Percentiles rank a stretch among this genome's conserved stretches.
These are phyloP conservation scores for Rotaria sp. DNA, from an alignment of 2,888 invertebrate species.

Conservation along the genomic window DNA sequence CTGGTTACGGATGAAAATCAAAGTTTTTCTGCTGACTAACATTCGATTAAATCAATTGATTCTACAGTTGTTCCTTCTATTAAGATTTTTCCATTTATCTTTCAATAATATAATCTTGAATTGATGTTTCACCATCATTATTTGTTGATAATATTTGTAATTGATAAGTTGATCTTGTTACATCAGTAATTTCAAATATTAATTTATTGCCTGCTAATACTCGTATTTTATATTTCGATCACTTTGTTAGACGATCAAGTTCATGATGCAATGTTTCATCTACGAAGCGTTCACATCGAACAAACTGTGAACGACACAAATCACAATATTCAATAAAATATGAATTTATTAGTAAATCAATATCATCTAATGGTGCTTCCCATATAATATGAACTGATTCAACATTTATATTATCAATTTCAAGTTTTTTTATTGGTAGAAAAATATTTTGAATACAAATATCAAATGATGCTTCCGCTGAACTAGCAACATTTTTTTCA, in stretches of 20 bases:
- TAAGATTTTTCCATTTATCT: conserved; percentile 44
- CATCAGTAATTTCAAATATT: conserved; percentile 48
- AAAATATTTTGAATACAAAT: conserved; percentile 49
- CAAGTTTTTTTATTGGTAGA: conserved; percentile 48
- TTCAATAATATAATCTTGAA: conserved; percentile 50
- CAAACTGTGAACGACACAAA: conserved; percentile 46
- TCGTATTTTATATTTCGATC: conserved; percentile 76
- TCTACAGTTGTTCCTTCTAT: conserved; percentile 42
- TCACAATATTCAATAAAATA: conserved; percentile 43
- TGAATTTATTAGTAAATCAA: conserved; percentile 46
- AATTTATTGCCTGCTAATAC: conserved; percentile 73
- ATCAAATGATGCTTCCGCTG: conserved; percentile 36
- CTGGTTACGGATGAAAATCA: no score
- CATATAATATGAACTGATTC: conserved; percentile 46
- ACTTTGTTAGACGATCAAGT: conserved; percentile 70
- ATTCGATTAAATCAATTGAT: conserved; percentile 30
- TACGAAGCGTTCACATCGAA: conserved; percentile 50
- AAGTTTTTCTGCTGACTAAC: no score
- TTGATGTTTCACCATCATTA: conserved; percentile 51
- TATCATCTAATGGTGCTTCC: conserved; percentile 56
- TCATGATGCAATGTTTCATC: conserved; percentile 56
- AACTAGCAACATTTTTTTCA: conserved; percentile 45
- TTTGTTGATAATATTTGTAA: conserved; percentile 51
- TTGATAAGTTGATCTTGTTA: conserved; percentile 49
- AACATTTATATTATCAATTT: conserved; percentile 47